phyloP scores from a whole-genome alignment of 1,140 invertebrate species.

The Drosophila sp. region DNA sequence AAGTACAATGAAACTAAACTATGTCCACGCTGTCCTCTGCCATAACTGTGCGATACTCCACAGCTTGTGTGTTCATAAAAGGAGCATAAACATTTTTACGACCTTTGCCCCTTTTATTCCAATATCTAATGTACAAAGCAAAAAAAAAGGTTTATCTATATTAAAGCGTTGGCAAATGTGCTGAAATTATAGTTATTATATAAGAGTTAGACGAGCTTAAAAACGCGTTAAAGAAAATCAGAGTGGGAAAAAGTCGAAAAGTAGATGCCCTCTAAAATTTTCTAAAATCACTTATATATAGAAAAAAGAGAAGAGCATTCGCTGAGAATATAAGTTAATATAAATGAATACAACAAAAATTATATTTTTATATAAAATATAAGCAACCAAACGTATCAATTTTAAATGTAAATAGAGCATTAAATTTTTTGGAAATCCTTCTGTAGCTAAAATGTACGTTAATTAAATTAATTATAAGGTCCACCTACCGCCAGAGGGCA shows the following conservation, averaged over 20 bases:
- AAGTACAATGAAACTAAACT: slow-evolving; percentile 40
- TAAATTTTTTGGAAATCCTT: too few relatives aligned
- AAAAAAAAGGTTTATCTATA: slow-evolving; percentile 39
- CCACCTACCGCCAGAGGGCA: too few relatives aligned
- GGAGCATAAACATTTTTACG: slow-evolving; percentile 44
- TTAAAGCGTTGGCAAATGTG: slow-evolving; percentile 37
- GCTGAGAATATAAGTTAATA: too few relatives aligned
- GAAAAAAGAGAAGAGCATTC: too few relatives aligned
- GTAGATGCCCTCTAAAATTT: too few relatives aligned
- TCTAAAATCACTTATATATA: too few relatives aligned
- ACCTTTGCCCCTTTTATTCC: slow-evolving; percentile 30
- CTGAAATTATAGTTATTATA: slow-evolving; percentile 32
- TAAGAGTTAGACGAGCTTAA: slow-evolving; percentile 27
- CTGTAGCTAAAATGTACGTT: too few relatives aligned
- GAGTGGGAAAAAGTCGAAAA: neutral
- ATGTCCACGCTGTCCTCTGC: slow-evolving; percentile 21
- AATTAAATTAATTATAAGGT: too few relatives aligned
- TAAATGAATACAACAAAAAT: too few relatives aligned
- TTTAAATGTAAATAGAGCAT: too few relatives aligned
- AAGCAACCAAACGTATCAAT: too few relatives aligned
- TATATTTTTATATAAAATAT: too few relatives aligned
- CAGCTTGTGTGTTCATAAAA: slow-evolving; percentile 50
- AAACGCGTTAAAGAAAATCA: neutral
- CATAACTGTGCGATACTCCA: slow-evolving; percentile 38
- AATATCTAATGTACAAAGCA: neutral